A percentile compares a stretch with the other conserved stretches of the same genome.
Evolutionary conservation across 2,888 invertebrate genomes (phyloP).

Genomic region (Brenthis hecate): DNA sequence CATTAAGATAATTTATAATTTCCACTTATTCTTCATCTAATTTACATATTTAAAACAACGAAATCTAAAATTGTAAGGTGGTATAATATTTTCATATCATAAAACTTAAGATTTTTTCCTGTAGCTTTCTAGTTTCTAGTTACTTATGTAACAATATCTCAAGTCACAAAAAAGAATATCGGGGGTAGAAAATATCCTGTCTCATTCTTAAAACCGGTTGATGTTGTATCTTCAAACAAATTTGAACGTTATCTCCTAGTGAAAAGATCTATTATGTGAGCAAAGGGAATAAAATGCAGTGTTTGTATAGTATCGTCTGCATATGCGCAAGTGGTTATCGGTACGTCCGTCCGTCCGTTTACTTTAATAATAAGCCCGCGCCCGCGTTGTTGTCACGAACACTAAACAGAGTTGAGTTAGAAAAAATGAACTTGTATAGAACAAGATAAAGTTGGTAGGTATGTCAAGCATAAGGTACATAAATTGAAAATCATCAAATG

Average conservation of each 20-base stretch:
- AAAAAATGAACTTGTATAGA: not conserved
- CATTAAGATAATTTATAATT: slow-evolving; percentile 3
- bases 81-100: too few species aligned
- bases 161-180: slow-evolving; percentile 8
- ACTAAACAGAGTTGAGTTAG: slow-evolving; percentile 63
- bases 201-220: slow-evolving; percentile 27
- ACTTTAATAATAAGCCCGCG: slow-evolving; percentile 76
- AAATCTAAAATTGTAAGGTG: not conserved
- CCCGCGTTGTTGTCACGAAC: slow-evolving; percentile 75
- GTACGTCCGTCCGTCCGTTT: slow-evolving; percentile 70
- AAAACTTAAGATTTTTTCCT: not conserved
- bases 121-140: slow-evolving; percentile 10
- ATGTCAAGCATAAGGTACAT: too few species aligned
- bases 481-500: too few species aligned
- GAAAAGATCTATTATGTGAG: slow-evolving; percentile 16
- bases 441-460: too few species aligned
- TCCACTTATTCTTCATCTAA: not conserved
- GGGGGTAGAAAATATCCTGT: slow-evolving; percentile 25
- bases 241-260: slow-evolving; percentile 17
- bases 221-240: not conserved
- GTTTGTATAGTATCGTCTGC: slow-evolving; percentile 74
- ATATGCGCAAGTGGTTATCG: slow-evolving; percentile 77
- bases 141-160: slow-evolving; percentile 26
- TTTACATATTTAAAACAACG: not conserved
- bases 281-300: slow-evolving; percentile 46